Evolutionary conservation across 2,888 invertebrate genomes (phyloP).

Genomic region (Meganola albula): DNA sequence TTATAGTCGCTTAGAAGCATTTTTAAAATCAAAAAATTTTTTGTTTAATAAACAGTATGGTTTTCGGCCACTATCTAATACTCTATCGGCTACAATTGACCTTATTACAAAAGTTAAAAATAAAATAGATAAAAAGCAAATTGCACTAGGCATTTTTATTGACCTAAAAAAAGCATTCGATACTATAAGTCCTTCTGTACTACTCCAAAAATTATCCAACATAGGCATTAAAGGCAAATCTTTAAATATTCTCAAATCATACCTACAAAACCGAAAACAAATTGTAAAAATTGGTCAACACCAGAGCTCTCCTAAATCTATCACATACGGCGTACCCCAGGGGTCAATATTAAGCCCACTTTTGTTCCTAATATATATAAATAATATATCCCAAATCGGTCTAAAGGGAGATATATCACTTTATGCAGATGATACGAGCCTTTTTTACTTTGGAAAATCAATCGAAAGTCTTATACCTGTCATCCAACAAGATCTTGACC

Average conservation of each 20-base stretch:
- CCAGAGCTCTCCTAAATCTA: background rate
- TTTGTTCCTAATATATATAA: constrained; percentile 8
- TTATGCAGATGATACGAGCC: constrained; percentile 7
- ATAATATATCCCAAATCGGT: constrained; percentile 5
- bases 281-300: constrained; percentile 1
- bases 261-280: background rate
- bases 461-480: constrained; percentile 4
- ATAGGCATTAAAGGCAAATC: too few relatives aligned
- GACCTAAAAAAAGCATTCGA: background rate
- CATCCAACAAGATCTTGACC: constrained; percentile 16
- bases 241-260: background rate
- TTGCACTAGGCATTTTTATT: constrained; percentile 1
- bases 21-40: background rate
- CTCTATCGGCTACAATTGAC: too few relatives aligned
- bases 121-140: background rate
- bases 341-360: constrained; percentile 8
- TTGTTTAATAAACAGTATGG: background rate
- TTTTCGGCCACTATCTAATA: too few relatives aligned
- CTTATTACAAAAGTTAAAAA: background rate
- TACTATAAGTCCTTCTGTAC: too few relatives aligned
- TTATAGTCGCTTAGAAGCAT: too few relatives aligned
- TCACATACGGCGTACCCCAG: constrained; percentile 7
- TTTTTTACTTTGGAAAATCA: background rate
- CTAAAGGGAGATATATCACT: constrained; percentile 8
- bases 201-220: too few relatives aligned